Base-by-base conservation (phyloP, 2,797 vertebrate genomes). In the Eospalax fontanierii region DNA sequence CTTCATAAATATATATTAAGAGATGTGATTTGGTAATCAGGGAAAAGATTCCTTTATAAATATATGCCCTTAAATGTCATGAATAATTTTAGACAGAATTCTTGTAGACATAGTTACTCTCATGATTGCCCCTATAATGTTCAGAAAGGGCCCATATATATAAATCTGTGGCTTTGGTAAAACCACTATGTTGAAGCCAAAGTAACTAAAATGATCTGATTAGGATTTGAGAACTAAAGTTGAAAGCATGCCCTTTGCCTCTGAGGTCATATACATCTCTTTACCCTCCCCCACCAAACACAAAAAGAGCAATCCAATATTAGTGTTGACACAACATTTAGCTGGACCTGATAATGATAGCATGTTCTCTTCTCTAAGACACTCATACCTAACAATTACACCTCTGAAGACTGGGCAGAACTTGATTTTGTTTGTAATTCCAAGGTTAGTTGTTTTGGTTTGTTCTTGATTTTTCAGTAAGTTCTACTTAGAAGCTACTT, bases 291-390 rank as follows among this genome's bases (percentile, higher is more conserved):
- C 79, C 90, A 96, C 61, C 63, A 97, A 97, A 95, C 61, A 96
- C 97, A 97, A 66, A 26, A n/a, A 91, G 91, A 96, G 93, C 96
- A 97, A 98, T 97, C 83, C 97, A 97, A 93, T 80, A 86, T 88
- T 84, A 92, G 76, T 89, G 79, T 94, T 90, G 94, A 91, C 95
- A 96, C 14, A 97, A 93, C 92, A 96, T 97, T 95, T 95, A 95
- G 94, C 75, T 97, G 75, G 86, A 18, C 65, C 2, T 73, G 96
- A 74, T 40, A 97, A 78, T 81, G 92, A 96, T 92, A 83, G 86
- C 28, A 68, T 85, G 54, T 71, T 97, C 76, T 97, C 40, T 82
- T 95, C 89, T 79, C 38, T 84, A 88, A 33, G 26, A 82, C 61
- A n/a, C 76, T 26, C 74, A 46, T 15, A 78, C 76, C 92, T 85